phyloP scores from a whole-genome alignment of 2,888 invertebrate species.

The Callimorpha dominula region DNA sequence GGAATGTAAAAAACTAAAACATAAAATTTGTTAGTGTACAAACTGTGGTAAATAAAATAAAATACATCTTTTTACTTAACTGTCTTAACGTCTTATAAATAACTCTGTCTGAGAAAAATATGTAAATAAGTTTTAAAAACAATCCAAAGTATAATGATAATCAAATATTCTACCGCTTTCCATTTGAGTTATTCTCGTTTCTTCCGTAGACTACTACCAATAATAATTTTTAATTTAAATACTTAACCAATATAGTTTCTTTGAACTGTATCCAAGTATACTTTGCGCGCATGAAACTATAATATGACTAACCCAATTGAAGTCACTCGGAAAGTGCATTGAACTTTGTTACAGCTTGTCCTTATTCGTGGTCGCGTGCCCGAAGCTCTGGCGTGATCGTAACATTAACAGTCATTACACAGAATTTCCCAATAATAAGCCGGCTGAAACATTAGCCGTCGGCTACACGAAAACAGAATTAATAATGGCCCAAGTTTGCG shows the following conservation, averaged over 20 bases:
- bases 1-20: too few species aligned
- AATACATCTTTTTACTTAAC: too few species aligned
- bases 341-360: slow-evolving; percentile 65
- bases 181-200: background rate
- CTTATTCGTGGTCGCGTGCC: slow-evolving; percentile 75
- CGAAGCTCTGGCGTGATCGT: slow-evolving; percentile 72
- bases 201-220: background rate
- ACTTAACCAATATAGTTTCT: slow-evolving; percentile 28
- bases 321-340: slow-evolving; percentile 55
- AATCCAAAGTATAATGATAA: background rate
- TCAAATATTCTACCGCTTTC: background rate
- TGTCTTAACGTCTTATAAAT: too few species aligned
- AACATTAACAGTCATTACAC: slow-evolving; percentile 83
- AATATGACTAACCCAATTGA: slow-evolving; percentile 47
- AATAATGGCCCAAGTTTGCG: slow-evolving; percentile 81
- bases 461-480: slow-evolving; percentile 82
- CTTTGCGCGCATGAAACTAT: slow-evolving; percentile 24
- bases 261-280: slow-evolving; percentile 18
- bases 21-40: too few species aligned
- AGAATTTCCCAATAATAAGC: slow-evolving; percentile 83
- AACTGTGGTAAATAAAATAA: too few species aligned
- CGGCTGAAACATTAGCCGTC: slow-evolving; percentile 76
- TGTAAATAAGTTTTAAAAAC: background rate
- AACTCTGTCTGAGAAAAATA: too few species aligned
- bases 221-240: slow-evolving; percentile 40